A percentile compares a stretch with the other conserved stretches of the same genome.
Conservation (phyloP, 2,797 vertebrate genomes). For the Alfaro cultratus region DNA sequence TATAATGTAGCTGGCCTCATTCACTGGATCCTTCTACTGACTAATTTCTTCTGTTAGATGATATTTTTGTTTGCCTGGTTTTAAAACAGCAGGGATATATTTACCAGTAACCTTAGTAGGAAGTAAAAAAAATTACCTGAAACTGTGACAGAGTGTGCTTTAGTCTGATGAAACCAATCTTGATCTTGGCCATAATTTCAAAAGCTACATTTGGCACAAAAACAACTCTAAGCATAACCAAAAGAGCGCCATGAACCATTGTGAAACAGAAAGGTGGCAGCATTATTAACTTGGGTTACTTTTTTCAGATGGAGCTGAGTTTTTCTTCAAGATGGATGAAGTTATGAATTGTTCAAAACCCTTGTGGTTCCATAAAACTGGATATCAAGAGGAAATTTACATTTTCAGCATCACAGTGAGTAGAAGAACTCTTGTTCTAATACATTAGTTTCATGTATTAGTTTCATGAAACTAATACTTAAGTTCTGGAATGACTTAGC, state of each 20-base stretch:
- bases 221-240: background rate
- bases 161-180: background rate
- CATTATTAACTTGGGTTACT: background rate
- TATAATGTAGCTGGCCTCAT: background rate
- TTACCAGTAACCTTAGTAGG: background rate
- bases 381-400: background rate
- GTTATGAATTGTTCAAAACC: background rate
- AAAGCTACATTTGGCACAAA: background rate
- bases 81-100: background rate
- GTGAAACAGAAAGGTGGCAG: background rate
- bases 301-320: background rate
- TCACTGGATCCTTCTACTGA: background rate
- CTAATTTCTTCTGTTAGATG: background rate
- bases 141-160: background rate
- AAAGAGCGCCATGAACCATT: background rate
- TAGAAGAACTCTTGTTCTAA: too few relatives aligned
- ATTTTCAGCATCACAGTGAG: background rate
- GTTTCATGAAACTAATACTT: background rate
- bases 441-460: too few relatives aligned
- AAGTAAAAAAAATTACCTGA: background rate
- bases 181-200: background rate
- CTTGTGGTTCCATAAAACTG: background rate
- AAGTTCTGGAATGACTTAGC: background rate
- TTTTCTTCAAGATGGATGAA: background rate
- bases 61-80: background rate